phyloP scores from a whole-genome alignment of 1,140 invertebrate species.

The Heliconius hermathena region DNA sequence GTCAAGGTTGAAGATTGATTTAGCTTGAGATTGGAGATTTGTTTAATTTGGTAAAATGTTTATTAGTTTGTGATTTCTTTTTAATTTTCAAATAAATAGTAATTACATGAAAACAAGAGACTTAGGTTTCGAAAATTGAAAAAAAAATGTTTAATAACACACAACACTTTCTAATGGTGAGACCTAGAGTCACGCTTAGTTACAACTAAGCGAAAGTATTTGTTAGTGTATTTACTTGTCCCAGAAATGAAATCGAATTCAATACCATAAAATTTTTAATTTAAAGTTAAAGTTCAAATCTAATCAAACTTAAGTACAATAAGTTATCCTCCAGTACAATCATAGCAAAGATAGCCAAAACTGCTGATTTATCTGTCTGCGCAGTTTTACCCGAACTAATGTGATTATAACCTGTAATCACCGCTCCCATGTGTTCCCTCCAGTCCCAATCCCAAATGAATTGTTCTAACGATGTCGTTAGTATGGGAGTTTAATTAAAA shows the following conservation, averaged over 20 bases:
- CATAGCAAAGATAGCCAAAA: constrained; percentile 53
- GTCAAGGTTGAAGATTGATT: neutral
- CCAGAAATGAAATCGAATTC: no score
- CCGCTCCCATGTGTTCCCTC: constrained; percentile 27
- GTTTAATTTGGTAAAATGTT: neutral
- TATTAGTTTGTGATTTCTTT: no score
- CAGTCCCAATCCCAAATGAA: constrained; percentile 28
- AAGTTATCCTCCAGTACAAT: constrained; percentile 46
- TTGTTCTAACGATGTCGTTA: constrained; percentile 36
- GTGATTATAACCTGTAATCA: constrained; percentile 42
- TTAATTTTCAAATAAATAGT: no score
- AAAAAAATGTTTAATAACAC: no score
- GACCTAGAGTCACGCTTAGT: no score
- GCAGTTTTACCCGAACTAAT: constrained; percentile 51
- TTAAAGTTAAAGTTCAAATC: neutral
- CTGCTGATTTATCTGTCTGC: constrained; percentile 68
- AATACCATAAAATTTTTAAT: no score
- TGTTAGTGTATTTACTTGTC: no score
- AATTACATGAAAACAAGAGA: no score
- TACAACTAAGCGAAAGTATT: no score
- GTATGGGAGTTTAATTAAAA: constrained; percentile 5
- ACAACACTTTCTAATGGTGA: no score
- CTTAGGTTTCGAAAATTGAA: no score
- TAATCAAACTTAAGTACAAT: neutral
- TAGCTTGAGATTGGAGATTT: neutral